Conservation (phyloP, 2,888 invertebrate genomes). For the Xestobium rufovillosum region DNA sequence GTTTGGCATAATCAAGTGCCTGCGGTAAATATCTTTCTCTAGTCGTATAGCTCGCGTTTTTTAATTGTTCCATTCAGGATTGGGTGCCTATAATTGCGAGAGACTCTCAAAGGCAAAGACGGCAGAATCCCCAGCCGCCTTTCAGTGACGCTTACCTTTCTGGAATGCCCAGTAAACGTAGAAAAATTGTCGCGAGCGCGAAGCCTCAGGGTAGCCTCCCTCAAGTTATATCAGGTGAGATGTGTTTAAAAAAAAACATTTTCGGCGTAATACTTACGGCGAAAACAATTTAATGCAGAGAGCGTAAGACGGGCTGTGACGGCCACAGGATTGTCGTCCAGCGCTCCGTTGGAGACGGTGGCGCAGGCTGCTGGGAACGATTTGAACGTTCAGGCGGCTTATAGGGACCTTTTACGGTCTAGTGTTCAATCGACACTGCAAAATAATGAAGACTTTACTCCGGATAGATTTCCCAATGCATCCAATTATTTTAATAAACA, state of each 20-base stretch:
- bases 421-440: slow-evolving; percentile 44
- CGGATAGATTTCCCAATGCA: slow-evolving; percentile 41
- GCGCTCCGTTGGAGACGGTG: slow-evolving; percentile 43
- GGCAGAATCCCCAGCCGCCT: slow-evolving; percentile 50
- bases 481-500: slow-evolving; percentile 37
- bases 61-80: slow-evolving; percentile 44
- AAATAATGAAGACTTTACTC: slow-evolving; percentile 44
- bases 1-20: slow-evolving; percentile 58
- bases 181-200: slow-evolving; percentile 56
- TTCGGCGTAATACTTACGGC: no score
- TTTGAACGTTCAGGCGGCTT: slow-evolving; percentile 46
- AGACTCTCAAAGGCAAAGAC: slow-evolving; percentile 67
- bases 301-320: slow-evolving; percentile 45
- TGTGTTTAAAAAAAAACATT: no score
- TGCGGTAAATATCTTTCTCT: slow-evolving; percentile 36
- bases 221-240: slow-evolving; percentile 40
- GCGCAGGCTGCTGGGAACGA: slow-evolving; percentile 46
- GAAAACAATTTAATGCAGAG: no score
- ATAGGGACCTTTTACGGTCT: slow-evolving; percentile 45
- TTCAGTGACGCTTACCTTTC: slow-evolving; percentile 87
- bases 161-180: slow-evolving; percentile 83
- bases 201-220: slow-evolving; percentile 42
- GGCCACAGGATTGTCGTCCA: slow-evolving; percentile 45
- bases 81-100: slow-evolving; percentile 86
- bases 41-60: background rate